Evolutionary conservation across 2,888 invertebrate genomes (phyloP).

Genomic region (Lithophane semibrunnea): DNA sequence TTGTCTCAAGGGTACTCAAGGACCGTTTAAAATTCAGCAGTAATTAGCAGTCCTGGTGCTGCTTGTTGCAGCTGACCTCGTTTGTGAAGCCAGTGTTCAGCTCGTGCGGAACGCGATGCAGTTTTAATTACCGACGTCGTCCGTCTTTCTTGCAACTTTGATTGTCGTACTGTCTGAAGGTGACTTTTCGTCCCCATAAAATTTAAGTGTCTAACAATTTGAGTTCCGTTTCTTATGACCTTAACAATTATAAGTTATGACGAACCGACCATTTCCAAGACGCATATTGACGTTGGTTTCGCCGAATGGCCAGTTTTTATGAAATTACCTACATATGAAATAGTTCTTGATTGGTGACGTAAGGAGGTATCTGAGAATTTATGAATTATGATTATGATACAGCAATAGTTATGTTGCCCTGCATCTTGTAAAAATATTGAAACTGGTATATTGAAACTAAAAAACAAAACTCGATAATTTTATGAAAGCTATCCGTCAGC

Average conservation of each 20-base stretch:
- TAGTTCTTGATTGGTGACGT: conserved; percentile 42
- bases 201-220: conserved; percentile 41
- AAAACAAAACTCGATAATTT: conserved; percentile 14
- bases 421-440: conserved; percentile 16
- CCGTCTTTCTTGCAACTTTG: conserved; percentile 71
- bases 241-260: conserved; percentile 38
- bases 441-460: too few species aligned
- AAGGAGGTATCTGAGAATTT: conserved; percentile 34
- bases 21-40: conserved; percentile 71
- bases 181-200: conserved; percentile 53
- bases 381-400: too few species aligned
- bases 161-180: conserved; percentile 67
- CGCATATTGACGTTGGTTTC: conserved; percentile 56
- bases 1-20: conserved; percentile 67
- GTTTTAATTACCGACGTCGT: conserved; percentile 80
- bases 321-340: neutral
- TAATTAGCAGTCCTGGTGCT: conserved; percentile 71
- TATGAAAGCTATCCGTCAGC: conserved; percentile 24
- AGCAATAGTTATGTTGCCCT: neutral
- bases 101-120: conserved; percentile 85
- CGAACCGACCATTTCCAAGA: conserved; percentile 50
- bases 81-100: conserved; percentile 74
- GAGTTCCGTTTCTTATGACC: conserved; percentile 52
- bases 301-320: conserved; percentile 29
- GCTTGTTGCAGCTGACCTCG: conserved; percentile 78